phyloP scores from a whole-genome alignment of 1,140 invertebrate genomes.

The Mya arenaria region DNA sequence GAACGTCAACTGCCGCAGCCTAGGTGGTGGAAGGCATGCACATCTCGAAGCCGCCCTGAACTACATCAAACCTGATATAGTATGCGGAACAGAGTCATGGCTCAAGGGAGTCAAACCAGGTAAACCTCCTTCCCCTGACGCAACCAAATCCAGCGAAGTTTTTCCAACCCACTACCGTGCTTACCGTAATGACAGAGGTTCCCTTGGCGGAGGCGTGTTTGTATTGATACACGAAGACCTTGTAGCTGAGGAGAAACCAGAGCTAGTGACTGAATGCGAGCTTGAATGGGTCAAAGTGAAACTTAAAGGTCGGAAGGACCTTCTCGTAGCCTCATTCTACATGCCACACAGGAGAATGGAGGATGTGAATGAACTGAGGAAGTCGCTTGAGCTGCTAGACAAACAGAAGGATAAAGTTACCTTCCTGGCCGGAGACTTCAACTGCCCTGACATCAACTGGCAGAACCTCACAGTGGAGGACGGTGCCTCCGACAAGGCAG shows the following conservation, averaged over 20 bases:
- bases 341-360: slow-evolving; percentile 22
- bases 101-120: background rate
- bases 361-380: slow-evolving; percentile 4
- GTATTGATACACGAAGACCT: slow-evolving; percentile 46
- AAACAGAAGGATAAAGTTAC: slow-evolving; percentile 10
- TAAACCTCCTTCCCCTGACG: background rate
- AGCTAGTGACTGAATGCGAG: slow-evolving; percentile 48
- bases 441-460: slow-evolving; percentile 27
- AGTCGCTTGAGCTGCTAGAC: slow-evolving; percentile 27
- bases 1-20: slow-evolving; percentile 4
- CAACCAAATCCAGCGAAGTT: background rate
- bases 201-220: slow-evolving; percentile 55
- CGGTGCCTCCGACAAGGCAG: slow-evolving; percentile 3
- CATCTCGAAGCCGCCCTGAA: background rate
- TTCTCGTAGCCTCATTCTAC: slow-evolving; percentile 9
- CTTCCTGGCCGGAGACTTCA: background rate
- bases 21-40: background rate
- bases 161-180: slow-evolving; percentile 39
- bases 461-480: background rate
- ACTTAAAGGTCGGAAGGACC: background rate
- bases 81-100: background rate
- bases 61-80: background rate
- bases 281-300: slow-evolving; percentile 50
- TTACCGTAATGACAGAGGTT: slow-evolving; percentile 55
- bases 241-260: slow-evolving; percentile 3